These are phyloP conservation scores for Parnassius smintheus DNA, from an alignment of 2,888 invertebrate genomes.

Conservation along the genomic window DNA sequence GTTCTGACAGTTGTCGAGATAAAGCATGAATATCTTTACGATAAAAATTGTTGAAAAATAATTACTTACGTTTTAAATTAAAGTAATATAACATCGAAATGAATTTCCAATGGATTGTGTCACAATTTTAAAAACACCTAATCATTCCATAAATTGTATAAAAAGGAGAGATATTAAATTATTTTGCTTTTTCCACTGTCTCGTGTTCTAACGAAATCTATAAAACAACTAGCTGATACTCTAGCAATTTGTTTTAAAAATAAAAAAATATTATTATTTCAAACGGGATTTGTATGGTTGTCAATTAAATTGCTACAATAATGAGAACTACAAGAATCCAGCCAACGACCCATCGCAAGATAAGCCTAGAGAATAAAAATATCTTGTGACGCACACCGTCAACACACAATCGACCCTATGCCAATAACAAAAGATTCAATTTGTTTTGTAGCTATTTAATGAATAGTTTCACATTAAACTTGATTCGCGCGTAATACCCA, in stretches of 20 bases:
- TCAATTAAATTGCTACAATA: constrained; percentile 44
- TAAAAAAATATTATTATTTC: constrained; percentile 35
- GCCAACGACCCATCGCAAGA: constrained; percentile 40
- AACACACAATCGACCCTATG: constrained; percentile 33
- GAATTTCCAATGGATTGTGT: too few relatives aligned
- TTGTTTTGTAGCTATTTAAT: constrained; percentile 32
- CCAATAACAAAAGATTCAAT: constrained; percentile 19
- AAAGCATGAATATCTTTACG: background rate
- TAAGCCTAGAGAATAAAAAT: constrained; percentile 43
- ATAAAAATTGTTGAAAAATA: too few relatives aligned
- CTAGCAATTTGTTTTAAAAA: constrained; percentile 8
- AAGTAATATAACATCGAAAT: too few relatives aligned
- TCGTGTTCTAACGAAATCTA: too few relatives aligned
- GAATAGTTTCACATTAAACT: constrained; percentile 45
- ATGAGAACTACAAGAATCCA: constrained; percentile 41
- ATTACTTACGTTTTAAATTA: too few relatives aligned
- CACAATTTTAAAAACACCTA: too few relatives aligned
- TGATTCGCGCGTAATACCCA: constrained; percentile 47
- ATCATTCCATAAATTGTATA: too few relatives aligned
- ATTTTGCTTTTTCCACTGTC: too few relatives aligned
- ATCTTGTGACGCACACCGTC: constrained; percentile 23
- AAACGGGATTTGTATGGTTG: constrained; percentile 44
- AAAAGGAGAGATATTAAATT: too few relatives aligned
- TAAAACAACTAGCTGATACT: background rate
- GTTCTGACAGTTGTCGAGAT: constrained; percentile 19